Evolutionary conservation across 2,113 vertebrate species (phyloP).

Genomic region (Charina bottae): DNA sequence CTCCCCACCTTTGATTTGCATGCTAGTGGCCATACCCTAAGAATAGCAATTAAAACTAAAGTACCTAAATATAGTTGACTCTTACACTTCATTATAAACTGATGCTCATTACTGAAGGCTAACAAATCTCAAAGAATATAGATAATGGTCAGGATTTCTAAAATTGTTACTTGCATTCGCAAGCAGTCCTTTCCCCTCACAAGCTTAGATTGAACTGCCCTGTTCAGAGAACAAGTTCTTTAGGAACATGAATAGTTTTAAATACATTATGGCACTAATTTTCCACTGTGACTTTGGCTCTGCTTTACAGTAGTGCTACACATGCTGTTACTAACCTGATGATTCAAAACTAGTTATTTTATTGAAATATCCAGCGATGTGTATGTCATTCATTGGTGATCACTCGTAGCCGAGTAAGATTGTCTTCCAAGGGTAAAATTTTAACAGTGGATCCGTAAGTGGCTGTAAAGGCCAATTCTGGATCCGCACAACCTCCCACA

Average conservation of each 20-base stretch:
- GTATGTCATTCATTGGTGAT: too few species aligned
- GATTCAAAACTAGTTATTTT: neutral
- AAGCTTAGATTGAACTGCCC: neutral
- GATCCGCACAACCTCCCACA: too few species aligned
- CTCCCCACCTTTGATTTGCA: neutral
- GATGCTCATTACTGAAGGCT: neutral
- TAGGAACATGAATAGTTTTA: neutral
- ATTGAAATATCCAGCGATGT: neutral
- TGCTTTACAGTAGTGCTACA: neutral
- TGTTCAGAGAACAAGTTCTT: neutral
- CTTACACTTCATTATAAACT: neutral
- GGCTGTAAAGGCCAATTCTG: too few species aligned
- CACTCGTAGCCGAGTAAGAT: too few species aligned
- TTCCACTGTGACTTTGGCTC: neutral
- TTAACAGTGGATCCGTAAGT: too few species aligned
- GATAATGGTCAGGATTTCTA: neutral
- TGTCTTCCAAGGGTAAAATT: too few species aligned
- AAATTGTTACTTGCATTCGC: neutral
- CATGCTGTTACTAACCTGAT: neutral
- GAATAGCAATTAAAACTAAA: neutral
- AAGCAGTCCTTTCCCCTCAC: neutral
- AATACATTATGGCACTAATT: neutral
- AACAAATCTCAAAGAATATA: neutral
- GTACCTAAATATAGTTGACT: neutral
- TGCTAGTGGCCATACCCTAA: neutral